Evolutionary conservation across 1,140 invertebrate genomes (phyloP).

Genomic region (Brachionus plicatilis): DNA sequence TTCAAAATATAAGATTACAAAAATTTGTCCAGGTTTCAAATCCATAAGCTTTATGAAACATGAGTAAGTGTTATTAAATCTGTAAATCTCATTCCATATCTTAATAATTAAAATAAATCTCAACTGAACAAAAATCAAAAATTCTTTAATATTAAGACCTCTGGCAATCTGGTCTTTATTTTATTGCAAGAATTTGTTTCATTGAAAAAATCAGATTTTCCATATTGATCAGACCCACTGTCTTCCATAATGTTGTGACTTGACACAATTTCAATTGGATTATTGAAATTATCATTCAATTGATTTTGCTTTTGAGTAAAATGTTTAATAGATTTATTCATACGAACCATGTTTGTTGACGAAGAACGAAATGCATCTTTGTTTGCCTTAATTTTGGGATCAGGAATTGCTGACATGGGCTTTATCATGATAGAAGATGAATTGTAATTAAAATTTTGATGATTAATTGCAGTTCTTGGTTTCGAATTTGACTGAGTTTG

Average conservation of each 20-base stretch:
- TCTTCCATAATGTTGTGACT: background rate
- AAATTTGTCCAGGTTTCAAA: constrained; percentile 4
- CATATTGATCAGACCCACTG: background rate
- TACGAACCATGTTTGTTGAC: background rate
- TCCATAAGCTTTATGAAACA: constrained; percentile 13
- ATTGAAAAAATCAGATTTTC: background rate
- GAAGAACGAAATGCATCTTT: background rate
- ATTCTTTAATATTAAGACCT: background rate
- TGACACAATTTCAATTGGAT: background rate
- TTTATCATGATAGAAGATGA: background rate
- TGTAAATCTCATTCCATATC: constrained; percentile 5
- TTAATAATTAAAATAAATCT: background rate
- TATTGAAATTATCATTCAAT: background rate
- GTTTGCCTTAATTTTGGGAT: background rate
- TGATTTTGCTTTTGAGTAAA: background rate
- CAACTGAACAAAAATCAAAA: background rate
- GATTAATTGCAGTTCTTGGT: background rate
- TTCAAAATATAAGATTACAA: background rate
- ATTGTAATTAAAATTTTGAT: background rate
- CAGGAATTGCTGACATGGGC: background rate
- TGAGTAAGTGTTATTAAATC: background rate
- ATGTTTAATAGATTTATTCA: background rate
- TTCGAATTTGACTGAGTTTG: background rate
- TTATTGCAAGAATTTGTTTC: background rate
- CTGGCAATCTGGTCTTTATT: background rate